These are phyloP conservation scores for Rhynchotus rufescens DNA, from an alignment of 2,797 vertebrate genomes.

Conservation along the genomic window DNA sequence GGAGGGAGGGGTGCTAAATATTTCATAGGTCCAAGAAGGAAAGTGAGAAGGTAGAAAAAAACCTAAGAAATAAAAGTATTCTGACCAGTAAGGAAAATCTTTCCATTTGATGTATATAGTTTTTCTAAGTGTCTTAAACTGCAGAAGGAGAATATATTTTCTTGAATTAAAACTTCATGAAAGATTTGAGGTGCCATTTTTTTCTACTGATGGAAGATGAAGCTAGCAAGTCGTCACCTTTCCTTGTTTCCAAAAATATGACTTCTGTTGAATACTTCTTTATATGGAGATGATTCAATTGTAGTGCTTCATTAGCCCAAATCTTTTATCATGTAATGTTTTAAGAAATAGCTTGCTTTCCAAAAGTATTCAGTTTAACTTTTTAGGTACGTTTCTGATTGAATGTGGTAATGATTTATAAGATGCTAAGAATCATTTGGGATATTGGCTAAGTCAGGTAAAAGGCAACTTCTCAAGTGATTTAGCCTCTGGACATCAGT, in stretches of 20 bases:
- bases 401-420: background rate
- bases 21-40: background rate
- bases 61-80: background rate
- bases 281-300: background rate
- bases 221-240: background rate
- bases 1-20: background rate
- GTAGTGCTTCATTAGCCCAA: background rate
- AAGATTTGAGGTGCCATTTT: background rate
- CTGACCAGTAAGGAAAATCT: background rate
- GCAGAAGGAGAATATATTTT: background rate
- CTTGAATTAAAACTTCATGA: background rate
- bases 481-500: background rate
- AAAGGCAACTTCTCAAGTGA: background rate
- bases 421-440: background rate
- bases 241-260: background rate
- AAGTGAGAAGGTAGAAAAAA: background rate
- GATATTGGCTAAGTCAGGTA: background rate
- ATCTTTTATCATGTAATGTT: background rate
- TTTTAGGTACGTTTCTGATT: background rate
- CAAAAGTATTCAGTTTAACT: background rate
- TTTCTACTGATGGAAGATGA: background rate
- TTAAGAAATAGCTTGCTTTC: background rate
- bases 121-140: background rate
- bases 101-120: background rate
- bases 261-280: background rate